Conservation (phyloP, 2,888 invertebrate species). For the Drosophila mulleri region DNA sequence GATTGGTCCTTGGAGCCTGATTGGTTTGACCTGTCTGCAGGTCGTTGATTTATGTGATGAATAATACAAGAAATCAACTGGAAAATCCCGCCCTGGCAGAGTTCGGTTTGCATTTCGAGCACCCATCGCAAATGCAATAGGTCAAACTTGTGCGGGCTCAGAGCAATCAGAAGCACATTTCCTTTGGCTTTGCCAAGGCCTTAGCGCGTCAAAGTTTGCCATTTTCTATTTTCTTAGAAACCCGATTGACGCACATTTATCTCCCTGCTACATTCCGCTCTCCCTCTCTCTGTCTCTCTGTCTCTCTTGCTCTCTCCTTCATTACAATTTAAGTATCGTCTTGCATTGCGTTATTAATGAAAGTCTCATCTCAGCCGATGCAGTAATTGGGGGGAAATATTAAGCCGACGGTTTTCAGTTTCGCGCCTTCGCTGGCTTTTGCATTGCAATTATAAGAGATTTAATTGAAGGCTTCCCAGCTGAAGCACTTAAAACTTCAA, state of each 20-base stretch:
- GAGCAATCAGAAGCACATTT: slow-evolving; percentile 6
- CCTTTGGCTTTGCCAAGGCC: background rate
- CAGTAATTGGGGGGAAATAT: slow-evolving; percentile 10
- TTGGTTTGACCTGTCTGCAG: slow-evolving; percentile 36
- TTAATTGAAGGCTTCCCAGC: slow-evolving; percentile 7
- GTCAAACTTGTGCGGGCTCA: slow-evolving; percentile 2
- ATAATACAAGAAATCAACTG: slow-evolving; percentile 7
- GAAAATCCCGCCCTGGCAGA: background rate
- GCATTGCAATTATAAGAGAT: slow-evolving; percentile 3
- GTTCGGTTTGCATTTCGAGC: slow-evolving; percentile 15
- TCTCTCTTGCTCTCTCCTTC: background rate
- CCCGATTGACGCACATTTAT: slow-evolving; percentile 2
- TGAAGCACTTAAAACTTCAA: slow-evolving; percentile 1
- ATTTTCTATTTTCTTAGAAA: background rate
- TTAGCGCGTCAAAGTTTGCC: slow-evolving; percentile 7
- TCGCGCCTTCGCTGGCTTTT: background rate
- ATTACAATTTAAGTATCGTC: background rate
- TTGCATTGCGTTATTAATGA: slow-evolving; percentile 4
- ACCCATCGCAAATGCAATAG: slow-evolving; percentile 9
- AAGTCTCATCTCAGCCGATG: background rate
- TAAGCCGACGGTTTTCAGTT: background rate
- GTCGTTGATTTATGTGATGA: slow-evolving; percentile 45
- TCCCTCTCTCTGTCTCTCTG: background rate
- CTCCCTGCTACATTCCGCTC: background rate
- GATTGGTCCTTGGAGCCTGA: slow-evolving; percentile 38